phyloP scores from a whole-genome alignment of 2,113 vertebrate genomes.

The Mellivora capensis region DNA sequence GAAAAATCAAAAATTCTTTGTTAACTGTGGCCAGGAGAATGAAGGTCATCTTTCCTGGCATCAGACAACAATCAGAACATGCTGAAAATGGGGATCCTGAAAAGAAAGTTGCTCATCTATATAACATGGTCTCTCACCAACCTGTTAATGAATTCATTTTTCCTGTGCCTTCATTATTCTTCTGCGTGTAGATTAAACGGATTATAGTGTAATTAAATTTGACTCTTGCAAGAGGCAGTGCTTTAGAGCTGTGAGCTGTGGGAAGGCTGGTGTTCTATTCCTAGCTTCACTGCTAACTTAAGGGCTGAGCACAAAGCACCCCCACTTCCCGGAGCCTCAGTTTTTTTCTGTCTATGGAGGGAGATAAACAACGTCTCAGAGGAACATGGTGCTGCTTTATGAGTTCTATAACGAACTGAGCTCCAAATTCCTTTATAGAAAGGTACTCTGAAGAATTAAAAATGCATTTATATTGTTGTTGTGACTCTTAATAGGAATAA shows the following conservation, averaged over 20 bases:
- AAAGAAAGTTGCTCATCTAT: not conserved
- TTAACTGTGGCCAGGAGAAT: not conserved
- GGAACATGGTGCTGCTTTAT: not conserved
- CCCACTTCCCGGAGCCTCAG: not conserved
- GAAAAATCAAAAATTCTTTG: slow-evolving; percentile 7
- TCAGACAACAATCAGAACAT: not conserved
- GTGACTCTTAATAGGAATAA: slow-evolving; percentile 49
- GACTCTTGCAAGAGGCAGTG: slow-evolving; percentile 15
- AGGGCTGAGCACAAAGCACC: not conserved
- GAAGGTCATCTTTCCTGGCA: not conserved
- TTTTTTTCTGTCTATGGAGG: not conserved
- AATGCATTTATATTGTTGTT: slow-evolving; percentile 50
- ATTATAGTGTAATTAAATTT: slow-evolving; percentile 69
- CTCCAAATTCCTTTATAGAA: slow-evolving; percentile 40
- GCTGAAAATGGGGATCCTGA: not conserved
- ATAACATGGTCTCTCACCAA: not conserved
- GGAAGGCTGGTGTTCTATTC: slow-evolving; percentile 27
- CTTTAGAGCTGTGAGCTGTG: not conserved
- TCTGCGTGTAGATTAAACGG: slow-evolving; percentile 54
- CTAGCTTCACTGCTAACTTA: slow-evolving; percentile 14
- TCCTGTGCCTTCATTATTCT: slow-evolving; percentile 29
- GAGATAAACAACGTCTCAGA: slow-evolving; percentile 48
- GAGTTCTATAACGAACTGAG: not conserved
- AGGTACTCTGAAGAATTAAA: slow-evolving; percentile 54
- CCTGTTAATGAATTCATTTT: slow-evolving; percentile 57